Percentiles rank a stretch among this genome's conserved stretches.
Evolutionary conservation across 1,140 invertebrate genomes (phyloP).

Genomic region (Telenomus remus): DNA sequence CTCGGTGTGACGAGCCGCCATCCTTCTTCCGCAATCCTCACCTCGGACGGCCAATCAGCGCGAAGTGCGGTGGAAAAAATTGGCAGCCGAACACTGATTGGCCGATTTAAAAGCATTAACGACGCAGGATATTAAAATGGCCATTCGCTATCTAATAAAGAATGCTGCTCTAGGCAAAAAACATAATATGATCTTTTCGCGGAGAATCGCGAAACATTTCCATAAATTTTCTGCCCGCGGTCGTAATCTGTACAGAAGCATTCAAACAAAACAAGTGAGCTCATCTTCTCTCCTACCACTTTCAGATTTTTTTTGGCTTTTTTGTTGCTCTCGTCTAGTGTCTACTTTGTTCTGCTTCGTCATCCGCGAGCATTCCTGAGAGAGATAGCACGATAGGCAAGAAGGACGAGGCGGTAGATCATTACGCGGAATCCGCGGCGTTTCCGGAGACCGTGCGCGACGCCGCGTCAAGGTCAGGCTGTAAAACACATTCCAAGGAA

Average conservation of each 20-base stretch:
- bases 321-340: conserved; percentile 33
- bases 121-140: too few relatives aligned
- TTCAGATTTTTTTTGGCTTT: conserved; percentile 15
- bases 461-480: too few relatives aligned
- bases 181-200: conserved; percentile 39
- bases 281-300: too few relatives aligned
- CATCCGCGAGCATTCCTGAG: conserved; percentile 17
- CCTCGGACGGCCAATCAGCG: too few relatives aligned
- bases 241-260: conserved; percentile 42
- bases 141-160: too few relatives aligned
- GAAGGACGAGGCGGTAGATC: neutral
- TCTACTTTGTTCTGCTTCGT: conserved; percentile 34
- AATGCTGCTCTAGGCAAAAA: conserved; percentile 10
- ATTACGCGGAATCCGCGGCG: conserved; percentile 27
- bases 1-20: too few relatives aligned
- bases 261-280: conserved; percentile 26
- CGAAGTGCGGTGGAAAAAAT: too few relatives aligned
- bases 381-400: neutral
- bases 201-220: conserved; percentile 28
- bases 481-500: too few relatives aligned
- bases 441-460: neutral
- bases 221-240: conserved; percentile 38
- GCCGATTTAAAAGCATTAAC: too few relatives aligned
- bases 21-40: too few relatives aligned
- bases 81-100: too few relatives aligned